Base-by-base conservation (phyloP, 2,888 invertebrate genomes). In the Caenorhabditis afra region DNA sequence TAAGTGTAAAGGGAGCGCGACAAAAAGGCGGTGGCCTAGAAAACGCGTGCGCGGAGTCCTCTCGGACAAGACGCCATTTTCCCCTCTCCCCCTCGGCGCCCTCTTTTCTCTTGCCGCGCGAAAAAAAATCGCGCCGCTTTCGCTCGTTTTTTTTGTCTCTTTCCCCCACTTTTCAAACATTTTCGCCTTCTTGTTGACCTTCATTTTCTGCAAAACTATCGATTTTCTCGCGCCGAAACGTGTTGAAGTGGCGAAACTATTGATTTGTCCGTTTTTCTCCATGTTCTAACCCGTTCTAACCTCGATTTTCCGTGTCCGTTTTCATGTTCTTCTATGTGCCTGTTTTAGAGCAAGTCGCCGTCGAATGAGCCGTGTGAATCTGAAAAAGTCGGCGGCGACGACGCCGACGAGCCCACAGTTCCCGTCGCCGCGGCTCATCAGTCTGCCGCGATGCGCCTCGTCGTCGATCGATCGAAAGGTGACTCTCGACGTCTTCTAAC, bases 401-500 rank as follows among this genome's bases (percentile, higher is more conserved):
- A 64, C 65, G 10, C 64, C 76, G 62, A 64, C 76, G 37, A 57
- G 57, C 29, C 68, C 64, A 14, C 50, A 65, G 35, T 58, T 62
- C 52, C 62, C 65, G 49, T 57, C 78, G 50, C 66, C 71, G n/a
- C 55, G 67, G 37, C 58, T 55, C 7, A 73, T 59, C 16, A 52
- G 41, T 12, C 49, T 73, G 59, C 73, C 78, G 55, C 58, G 78
- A 73, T 77, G 58, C 45, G 73, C 71, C 16, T 67, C 71, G 5
- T 74, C 74, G 4, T 73, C 71, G 12, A 71, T 78, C 29, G 78
- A 78, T 55, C 64, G 73, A 45, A 78, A 78, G 78, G 78, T 78
- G 37, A 39, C 8, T 49, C 29, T 61, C 61, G n/a, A 1, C 35
- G 37, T 37, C 14, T 37, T 37, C 52, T 64, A 52, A 64, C 52